Base-by-base conservation (phyloP, 2,888 invertebrate species). In the Volucella zonaria region DNA sequence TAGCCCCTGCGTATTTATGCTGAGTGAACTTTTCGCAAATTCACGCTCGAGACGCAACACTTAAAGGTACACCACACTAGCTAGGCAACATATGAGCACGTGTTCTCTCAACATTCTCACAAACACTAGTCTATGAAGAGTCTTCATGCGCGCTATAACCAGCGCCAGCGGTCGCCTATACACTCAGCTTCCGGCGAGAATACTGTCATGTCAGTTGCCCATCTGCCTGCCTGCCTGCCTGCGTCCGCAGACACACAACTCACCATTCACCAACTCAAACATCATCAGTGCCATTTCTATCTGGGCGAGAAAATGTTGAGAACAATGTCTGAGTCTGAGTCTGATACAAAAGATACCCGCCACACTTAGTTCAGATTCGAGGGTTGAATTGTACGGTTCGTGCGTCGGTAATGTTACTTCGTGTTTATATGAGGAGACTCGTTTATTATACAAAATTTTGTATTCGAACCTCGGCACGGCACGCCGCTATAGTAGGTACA, bases 261-360 rank as follows among this genome's bases (percentile, higher is more conserved):
- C 82, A 78, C 31, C 31, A 67, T 64, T 62, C 82, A 78, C 31
- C 31, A 31, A 31, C 56, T 45, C 43, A 61, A 75, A 75, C 80
- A 75, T 71, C 71, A 62, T 68, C 67, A 77, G 58, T 56, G 58
- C 56, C 47, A 77, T 85, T 81, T 85, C 85, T 81, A 85, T 85
- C 85, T 85, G 85, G 85, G 85, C 81, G 85, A 85, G 76, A 85
- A 85, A 85, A 85, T 85, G 85, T 81, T 85, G 85, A 85, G 81
- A 85, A 77, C 81, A 59, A 68, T 52, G 31, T 31, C 31, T 31
- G 31, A 31, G 31, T 31, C 31, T 31, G 31, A 31, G 71, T 68
- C 68, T 81, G 81, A 76, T 80, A 73, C 76, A 81, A 85, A 85
- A 81, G 81, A 85, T 85, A 85, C 81, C 76, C 80, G 68, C 81